Evolutionary conservation across 2,113 vertebrate species (phyloP), one percentile per base, ranked within the genome.

Genomic region (Setophaga coronata): DNA sequence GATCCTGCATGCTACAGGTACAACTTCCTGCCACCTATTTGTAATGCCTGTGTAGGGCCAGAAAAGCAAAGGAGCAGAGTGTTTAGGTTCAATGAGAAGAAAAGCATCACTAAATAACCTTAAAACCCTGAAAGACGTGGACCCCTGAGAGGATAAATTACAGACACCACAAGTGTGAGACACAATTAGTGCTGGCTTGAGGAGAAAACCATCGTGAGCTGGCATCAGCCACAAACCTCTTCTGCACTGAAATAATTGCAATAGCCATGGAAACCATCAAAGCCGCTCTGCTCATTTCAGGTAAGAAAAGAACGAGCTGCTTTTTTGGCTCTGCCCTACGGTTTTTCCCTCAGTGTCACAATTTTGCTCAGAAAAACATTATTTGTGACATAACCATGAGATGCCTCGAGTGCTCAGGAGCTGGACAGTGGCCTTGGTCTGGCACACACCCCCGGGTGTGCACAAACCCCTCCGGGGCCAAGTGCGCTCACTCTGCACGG

Each of bases 291-390:
- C 29, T 74, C 51, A 3, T 47, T 70, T 54, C 17, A 2, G 5
- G 15, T 12, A 18, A 84, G 67, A 42, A 51, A 26, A 36, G 34
- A 48, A 21, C 2, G 0, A 45, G 67, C 56, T 26, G 48, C 43
- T 53, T 65, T 17, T 36, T 16, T 31, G 14, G 34, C 28, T 45
- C 81, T 76, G 62, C 57, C 53, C 81, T 74, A 40, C 2, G 33
- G 33, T 80, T 97, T 81, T 90, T 56, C 18, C 70, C 90, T 57
- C 60, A 5, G 85, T 24, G 58, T 34, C 57, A 34, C 10, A 60
- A 57, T 73, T 94, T 91, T 83, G 45, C 58, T 58, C 86, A 87
- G 86, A 80, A 96, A 94, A 96, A 16, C 2, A n/a, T 74, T 91
- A 40, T 88, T 95, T 95, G 95, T 87, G 92, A 61, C 73, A 82